These are phyloP conservation scores for Trialeurodes vaporariorum DNA, from an alignment of 1,140 invertebrate species.

Conservation along the genomic window DNA sequence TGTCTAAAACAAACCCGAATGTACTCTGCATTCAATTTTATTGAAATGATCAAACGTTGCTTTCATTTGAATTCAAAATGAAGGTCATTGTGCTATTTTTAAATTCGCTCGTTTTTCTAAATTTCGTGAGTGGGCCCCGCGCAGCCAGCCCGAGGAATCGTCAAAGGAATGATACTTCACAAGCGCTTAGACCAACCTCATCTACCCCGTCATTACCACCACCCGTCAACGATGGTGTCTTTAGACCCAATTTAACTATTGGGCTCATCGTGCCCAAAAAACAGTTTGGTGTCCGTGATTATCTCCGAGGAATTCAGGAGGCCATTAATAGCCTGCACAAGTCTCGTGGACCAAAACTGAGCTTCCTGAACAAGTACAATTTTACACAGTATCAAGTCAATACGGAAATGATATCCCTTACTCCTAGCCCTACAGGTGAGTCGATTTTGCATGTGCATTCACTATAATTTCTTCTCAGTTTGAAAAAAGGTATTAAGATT, in stretches of 20 bases:
- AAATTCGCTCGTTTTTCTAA: background rate
- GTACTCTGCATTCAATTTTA: too few relatives aligned
- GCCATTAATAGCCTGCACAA: slow-evolving; percentile 47
- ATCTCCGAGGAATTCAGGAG: slow-evolving; percentile 50
- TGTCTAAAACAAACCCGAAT: too few relatives aligned
- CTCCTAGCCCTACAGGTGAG: slow-evolving; percentile 63
- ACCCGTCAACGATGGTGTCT: background rate
- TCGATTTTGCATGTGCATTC: too few relatives aligned
- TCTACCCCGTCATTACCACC: background rate
- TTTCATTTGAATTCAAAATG: background rate
- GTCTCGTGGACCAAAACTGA: slow-evolving; percentile 41
- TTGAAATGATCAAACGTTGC: too few relatives aligned
- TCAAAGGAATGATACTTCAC: background rate
- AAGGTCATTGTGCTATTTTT: background rate
- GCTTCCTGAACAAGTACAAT: slow-evolving; percentile 48
- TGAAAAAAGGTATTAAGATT: too few relatives aligned
- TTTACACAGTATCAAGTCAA: slow-evolving; percentile 48
- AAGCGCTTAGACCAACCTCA: background rate
- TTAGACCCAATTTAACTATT: slow-evolving; percentile 35
- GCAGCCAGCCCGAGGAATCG: too few relatives aligned
- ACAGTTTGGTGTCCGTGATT: slow-evolving; percentile 50
- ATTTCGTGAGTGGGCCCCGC: background rate
- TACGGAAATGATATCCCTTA: slow-evolving; percentile 52
- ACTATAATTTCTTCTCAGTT: too few relatives aligned
- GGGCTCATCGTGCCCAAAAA: slow-evolving; percentile 53